phyloP scores from a whole-genome alignment of 2,797 vertebrate species.

The Miichthys miiuy region DNA sequence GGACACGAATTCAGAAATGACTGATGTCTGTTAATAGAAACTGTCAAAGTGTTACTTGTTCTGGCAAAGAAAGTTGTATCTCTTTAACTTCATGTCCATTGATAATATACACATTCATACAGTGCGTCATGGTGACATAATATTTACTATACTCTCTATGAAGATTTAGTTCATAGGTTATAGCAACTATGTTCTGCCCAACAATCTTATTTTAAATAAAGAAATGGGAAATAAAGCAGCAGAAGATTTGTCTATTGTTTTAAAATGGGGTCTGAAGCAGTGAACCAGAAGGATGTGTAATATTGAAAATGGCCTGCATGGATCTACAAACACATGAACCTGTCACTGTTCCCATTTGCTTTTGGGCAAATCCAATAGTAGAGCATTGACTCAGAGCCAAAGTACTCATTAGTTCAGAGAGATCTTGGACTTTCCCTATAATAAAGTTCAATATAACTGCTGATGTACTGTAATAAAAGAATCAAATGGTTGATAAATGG shows the following conservation, averaged over 20 bases:
- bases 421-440: slow-evolving; percentile 18
- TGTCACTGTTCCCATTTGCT: slow-evolving; percentile 46
- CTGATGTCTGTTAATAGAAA: slow-evolving; percentile 48
- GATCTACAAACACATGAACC: slow-evolving; percentile 27
- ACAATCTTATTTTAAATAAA: slow-evolving; percentile 10
- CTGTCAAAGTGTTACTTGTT: slow-evolving; percentile 37
- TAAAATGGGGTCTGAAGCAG: slow-evolving; percentile 22
- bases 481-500: slow-evolving; percentile 38
- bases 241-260: slow-evolving; percentile 19
- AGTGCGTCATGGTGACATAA: slow-evolving; percentile 9
- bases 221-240: not conserved
- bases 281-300: slow-evolving; percentile 41
- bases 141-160: slow-evolving; percentile 24
- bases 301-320: slow-evolving; percentile 34
- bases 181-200: not conserved
- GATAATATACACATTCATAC: slow-evolving; percentile 41
- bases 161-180: not conserved
- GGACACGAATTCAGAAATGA: slow-evolving; percentile 34
- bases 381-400: slow-evolving; percentile 31
- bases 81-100: slow-evolving; percentile 16
- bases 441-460: slow-evolving; percentile 39
- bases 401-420: slow-evolving; percentile 35
- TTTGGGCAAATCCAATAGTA: slow-evolving; percentile 63
- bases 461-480: slow-evolving; percentile 19
- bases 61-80: slow-evolving; percentile 16